phyloP scores from a whole-genome alignment of 37 sponge, comb jelly and placozoan genomes.

The Chondrosia reniformis region DNA sequence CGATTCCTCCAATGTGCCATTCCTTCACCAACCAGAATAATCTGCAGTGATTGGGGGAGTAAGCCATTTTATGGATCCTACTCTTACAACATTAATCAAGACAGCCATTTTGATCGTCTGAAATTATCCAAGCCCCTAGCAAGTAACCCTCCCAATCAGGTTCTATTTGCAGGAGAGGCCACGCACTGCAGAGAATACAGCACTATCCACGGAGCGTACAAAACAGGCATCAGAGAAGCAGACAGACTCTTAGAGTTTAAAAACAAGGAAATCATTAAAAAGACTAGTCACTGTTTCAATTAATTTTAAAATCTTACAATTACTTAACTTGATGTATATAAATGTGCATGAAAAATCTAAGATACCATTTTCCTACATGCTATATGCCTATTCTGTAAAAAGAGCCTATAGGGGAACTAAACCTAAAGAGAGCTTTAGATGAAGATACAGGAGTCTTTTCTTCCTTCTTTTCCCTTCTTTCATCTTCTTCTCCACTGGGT shows the following conservation, averaged over 20 bases:
- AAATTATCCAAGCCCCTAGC: conserved; percentile 27
- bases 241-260: conserved; percentile 29
- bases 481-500: no score
- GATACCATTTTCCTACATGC: no score
- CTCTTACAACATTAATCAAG: conserved; percentile 18
- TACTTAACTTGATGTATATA: no score
- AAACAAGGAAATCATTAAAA: no score
- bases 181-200: conserved; percentile 28
- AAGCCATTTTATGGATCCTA: conserved; percentile 33
- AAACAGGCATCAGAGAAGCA: conserved; percentile 58
- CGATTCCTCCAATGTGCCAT: conserved; percentile 16
- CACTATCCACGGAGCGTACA: conserved; percentile 59
- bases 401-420: no score
- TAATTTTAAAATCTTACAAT: no score
- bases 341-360: no score
- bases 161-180: conserved; percentile 77
- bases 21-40: background rate
- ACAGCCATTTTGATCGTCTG: background rate
- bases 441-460: no score
- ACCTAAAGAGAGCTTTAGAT: no score
- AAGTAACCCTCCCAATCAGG: conserved; percentile 38
- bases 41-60: conserved; percentile 23
- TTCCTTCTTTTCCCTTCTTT: no score
- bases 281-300: no score
- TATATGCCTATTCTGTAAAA: no score